Conservation (phyloP, 2,888 invertebrate genomes). For the Aphidoletes aphidimyza region DNA sequence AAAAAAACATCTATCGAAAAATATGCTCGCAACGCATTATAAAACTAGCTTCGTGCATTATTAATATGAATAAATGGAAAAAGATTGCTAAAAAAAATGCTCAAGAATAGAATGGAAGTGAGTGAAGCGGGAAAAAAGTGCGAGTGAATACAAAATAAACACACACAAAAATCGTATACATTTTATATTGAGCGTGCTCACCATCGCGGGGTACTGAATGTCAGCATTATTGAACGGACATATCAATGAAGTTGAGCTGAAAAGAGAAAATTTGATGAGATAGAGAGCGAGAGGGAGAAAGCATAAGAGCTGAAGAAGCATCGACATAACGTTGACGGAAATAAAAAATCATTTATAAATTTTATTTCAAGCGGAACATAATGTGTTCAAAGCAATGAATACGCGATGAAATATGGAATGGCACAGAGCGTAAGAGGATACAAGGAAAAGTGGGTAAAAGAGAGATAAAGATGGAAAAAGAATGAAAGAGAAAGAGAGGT, state of each 20-base stretch:
- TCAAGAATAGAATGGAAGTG: background rate
- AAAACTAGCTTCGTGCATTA: background rate
- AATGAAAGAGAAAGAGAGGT: too few relatives aligned
- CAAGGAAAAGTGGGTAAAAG: too few relatives aligned
- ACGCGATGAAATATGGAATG: background rate
- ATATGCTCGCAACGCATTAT: background rate
- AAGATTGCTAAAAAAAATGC: constrained; percentile 12
- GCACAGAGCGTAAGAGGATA: background rate
- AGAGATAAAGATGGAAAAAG: too few relatives aligned
- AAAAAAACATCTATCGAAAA: background rate
- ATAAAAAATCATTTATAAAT: constrained; percentile 18
- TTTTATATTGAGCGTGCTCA: too few relatives aligned
- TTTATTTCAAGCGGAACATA: constrained; percentile 1
- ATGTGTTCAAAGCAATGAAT: background rate
- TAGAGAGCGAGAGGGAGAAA: background rate
- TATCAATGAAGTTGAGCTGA: too few relatives aligned
- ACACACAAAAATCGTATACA: too few relatives aligned
- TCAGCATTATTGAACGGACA: too few relatives aligned
- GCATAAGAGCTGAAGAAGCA: background rate
- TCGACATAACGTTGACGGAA: constrained; percentile 2
- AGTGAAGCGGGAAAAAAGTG: background rate
- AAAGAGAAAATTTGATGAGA: too few relatives aligned
- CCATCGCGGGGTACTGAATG: too few relatives aligned
- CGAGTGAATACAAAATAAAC: background rate
- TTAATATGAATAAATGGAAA: constrained; percentile 19